Evolutionary conservation across 2,797 vertebrate genomes (phyloP).

Genomic region (Balearica regulorum): DNA sequence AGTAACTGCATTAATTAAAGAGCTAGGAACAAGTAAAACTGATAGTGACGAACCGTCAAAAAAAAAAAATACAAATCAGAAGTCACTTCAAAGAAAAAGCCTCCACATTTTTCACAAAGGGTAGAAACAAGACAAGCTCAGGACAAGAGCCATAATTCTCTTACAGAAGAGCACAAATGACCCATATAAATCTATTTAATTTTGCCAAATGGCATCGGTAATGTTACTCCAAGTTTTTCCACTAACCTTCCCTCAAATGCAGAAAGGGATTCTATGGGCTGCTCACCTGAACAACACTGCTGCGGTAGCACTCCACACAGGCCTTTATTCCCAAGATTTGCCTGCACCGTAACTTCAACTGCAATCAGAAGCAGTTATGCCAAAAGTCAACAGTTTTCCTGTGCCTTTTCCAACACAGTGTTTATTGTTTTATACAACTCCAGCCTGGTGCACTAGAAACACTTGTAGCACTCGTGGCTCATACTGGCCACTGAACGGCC

Average conservation of each 20-base stretch:
- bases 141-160: background rate
- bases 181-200: background rate
- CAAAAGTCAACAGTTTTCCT: constrained; percentile 48
- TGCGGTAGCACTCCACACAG: background rate
- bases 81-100: background rate
- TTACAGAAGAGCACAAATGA: background rate
- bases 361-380: constrained; percentile 36
- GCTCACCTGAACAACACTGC: background rate
- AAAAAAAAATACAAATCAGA: background rate
- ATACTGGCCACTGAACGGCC: background rate
- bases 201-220: background rate
- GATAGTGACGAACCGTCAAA: background rate
- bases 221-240: background rate
- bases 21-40: background rate
- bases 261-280: background rate
- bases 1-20: background rate
- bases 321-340: background rate
- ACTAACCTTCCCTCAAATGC: background rate
- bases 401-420: constrained; percentile 26
- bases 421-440: background rate
- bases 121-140: background rate
- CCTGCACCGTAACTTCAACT: background rate
- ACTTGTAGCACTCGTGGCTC: background rate
- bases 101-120: background rate
- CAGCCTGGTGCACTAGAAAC: background rate